phyloP scores from a whole-genome alignment of 2,888 invertebrate genomes.

The Carpatolechia fugitivella region DNA sequence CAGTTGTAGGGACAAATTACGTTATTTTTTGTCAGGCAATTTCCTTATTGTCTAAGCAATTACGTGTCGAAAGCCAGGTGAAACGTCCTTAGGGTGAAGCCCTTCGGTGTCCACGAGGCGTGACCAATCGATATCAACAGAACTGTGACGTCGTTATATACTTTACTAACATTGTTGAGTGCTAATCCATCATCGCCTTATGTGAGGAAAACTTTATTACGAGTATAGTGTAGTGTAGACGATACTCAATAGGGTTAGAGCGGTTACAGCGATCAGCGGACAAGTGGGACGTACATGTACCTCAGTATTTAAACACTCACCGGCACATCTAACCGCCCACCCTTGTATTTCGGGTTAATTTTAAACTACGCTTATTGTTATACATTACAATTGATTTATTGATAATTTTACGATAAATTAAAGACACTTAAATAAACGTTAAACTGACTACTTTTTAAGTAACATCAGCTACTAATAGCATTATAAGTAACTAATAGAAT shows the following conservation, averaged over 20 bases:
- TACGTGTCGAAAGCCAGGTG: constrained; percentile 21
- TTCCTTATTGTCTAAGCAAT: constrained; percentile 10
- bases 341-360: no score
- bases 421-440: no score
- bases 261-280: background rate
- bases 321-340: no score
- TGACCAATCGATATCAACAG: constrained; percentile 42
- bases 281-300: background rate
- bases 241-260: background rate
- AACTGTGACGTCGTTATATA: constrained; percentile 34
- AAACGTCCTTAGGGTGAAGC: constrained; percentile 45
- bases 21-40: background rate
- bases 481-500: no score
- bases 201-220: background rate
- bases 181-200: constrained; percentile 32
- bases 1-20: background rate
- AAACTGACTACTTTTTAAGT: no score
- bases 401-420: no score
- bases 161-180: constrained; percentile 28
- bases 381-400: no score
- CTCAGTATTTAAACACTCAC: background rate
- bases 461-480: no score
- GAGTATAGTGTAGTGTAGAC: background rate
- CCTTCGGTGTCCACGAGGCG: constrained; percentile 42
- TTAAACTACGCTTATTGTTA: no score